These are phyloP conservation scores for Anguilla obscura DNA, from an alignment of 2,797 vertebrate species.

Conservation along the genomic window DNA sequence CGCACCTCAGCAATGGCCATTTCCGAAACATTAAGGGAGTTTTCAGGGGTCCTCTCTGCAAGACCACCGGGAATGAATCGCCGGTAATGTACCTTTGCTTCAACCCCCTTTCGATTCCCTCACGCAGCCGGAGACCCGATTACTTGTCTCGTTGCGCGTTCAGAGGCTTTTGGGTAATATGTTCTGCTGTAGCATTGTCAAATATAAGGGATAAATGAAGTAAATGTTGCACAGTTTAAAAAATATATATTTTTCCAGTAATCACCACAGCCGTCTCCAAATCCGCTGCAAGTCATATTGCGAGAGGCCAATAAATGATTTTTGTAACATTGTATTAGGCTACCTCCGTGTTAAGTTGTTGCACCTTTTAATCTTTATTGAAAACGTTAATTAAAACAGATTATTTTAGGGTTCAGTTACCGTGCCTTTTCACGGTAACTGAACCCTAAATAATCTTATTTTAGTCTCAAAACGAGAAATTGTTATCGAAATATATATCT, in stretches of 20 bases:
- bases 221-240: conserved; percentile 3
- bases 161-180: background rate
- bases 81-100: conserved; percentile 71
- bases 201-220: background rate
- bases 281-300: background rate
- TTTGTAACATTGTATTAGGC: background rate
- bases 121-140: background rate
- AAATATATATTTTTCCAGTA: background rate
- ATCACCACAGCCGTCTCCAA: background rate
- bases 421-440: background rate
- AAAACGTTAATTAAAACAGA: background rate
- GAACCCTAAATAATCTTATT: background rate
- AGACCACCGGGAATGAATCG: conserved; percentile 76
- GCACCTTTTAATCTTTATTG: background rate
- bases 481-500: too few relatives aligned
- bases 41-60: conserved; percentile 93
- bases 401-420: background rate
- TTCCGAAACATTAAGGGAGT: conserved; percentile 96
- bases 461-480: too few relatives aligned
- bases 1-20: conserved; percentile 96
- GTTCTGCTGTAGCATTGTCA: background rate
- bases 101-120: background rate
- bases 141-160: background rate
- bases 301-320: background rate
- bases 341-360: conserved; percentile 7